Conservation (phyloP, 2,113 vertebrate species). For the Protomyctophum bolini region DNA sequence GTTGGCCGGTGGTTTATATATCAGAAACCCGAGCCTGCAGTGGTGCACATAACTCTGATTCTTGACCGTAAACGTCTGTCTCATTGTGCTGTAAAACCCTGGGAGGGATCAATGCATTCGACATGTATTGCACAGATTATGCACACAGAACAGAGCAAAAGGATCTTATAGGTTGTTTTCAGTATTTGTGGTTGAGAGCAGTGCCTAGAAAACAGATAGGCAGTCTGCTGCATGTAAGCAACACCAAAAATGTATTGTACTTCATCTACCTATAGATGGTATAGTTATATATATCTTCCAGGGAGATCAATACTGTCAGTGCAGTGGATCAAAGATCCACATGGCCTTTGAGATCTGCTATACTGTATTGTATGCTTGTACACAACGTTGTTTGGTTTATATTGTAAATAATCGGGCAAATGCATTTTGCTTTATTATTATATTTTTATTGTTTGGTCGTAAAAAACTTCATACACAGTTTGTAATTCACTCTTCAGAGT, state of each 20-base stretch:
- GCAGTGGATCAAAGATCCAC: background rate
- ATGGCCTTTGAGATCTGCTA: background rate
- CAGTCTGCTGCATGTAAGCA: background rate
- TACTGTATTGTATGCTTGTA: background rate
- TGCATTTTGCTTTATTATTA: background rate
- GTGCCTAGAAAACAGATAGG: background rate
- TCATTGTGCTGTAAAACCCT: background rate
- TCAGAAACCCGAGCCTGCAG: constrained; percentile 35
- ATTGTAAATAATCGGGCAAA: background rate
- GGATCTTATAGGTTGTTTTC: constrained; percentile 21
- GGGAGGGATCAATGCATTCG: background rate
- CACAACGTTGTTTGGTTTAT: background rate
- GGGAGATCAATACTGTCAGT: no score
- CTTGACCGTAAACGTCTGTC: constrained; percentile 32
- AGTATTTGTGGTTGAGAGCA: background rate
- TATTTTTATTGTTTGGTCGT: no score
- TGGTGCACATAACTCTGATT: constrained; percentile 13
- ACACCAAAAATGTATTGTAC: background rate
- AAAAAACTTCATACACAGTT: no score
- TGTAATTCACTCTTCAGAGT: no score
- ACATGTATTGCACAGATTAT: background rate
- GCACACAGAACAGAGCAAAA: constrained; percentile 19
- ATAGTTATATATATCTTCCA: background rate
- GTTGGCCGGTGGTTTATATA: constrained; percentile 11
- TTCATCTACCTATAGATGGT: background rate